Evolutionary conservation across 2,113 vertebrate genomes (phyloP).

Genomic region (Glaucidium brasilianum): DNA sequence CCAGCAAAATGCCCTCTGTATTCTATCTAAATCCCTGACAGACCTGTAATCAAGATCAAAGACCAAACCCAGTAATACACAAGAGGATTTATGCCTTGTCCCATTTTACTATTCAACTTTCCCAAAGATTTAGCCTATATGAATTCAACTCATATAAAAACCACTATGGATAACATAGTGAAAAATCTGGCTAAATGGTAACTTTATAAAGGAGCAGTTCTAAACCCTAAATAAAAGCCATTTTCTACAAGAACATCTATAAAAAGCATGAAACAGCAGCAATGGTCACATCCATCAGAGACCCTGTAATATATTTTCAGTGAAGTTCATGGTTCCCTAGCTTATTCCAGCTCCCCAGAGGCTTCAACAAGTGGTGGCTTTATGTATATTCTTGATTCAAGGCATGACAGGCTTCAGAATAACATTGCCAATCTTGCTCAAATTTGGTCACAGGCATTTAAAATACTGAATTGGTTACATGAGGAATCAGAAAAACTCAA

Average conservation of each 20-base stretch:
- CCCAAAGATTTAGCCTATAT: background rate
- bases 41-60: background rate
- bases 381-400: background rate
- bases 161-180: accelerated
- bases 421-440: background rate
- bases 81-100: background rate
- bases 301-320: background rate
- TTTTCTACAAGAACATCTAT: background rate
- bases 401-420: background rate
- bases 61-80: background rate
- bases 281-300: background rate
- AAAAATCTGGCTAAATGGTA: background rate
- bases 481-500: background rate
- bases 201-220: background rate
- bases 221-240: background rate
- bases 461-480: background rate
- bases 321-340: background rate
- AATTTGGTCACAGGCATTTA: background rate
- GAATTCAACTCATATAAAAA: background rate
- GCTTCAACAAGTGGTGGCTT: background rate
- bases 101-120: background rate
- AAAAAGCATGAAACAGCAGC: background rate
- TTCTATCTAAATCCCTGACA: background rate
- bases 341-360: background rate
- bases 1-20: background rate